Conservation (phyloP, 2,888 invertebrate genomes). For the Tipula unca region DNA sequence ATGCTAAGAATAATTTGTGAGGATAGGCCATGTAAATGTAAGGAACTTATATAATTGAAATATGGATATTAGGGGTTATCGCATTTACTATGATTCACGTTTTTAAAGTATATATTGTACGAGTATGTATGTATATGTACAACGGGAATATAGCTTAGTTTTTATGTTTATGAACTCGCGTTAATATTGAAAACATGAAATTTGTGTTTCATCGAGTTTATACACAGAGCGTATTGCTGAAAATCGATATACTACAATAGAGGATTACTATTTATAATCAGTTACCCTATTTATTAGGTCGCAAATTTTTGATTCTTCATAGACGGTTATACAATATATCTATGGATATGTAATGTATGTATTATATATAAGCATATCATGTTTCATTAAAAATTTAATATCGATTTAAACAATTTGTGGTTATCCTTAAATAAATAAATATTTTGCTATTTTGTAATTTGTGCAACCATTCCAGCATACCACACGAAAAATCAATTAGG, state of each 20-base stretch:
- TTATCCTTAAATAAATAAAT: no score
- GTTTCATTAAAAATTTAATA: no score
- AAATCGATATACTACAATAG: background rate
- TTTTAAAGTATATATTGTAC: background rate
- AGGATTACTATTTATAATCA: background rate
- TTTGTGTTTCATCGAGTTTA: background rate
- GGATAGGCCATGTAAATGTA: background rate
- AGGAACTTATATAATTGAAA: background rate
- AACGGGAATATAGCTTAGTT: background rate
- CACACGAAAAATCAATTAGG: no score
- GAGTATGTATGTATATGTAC: no score
- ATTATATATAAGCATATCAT: no score
- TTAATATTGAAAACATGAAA: background rate
- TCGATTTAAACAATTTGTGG: no score
- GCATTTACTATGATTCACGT: background rate
- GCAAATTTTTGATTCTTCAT: no score
- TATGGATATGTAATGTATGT: no score
- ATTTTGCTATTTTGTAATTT: no score
- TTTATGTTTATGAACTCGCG: background rate
- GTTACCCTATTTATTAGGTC: background rate
- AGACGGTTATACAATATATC: no score
- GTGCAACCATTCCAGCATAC: no score
- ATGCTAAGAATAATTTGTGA: background rate
- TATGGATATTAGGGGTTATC: background rate
- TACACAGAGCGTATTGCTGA: background rate